Base-by-base conservation (phyloP, 1,140 invertebrate species). In the Cepaea nemoralis region DNA sequence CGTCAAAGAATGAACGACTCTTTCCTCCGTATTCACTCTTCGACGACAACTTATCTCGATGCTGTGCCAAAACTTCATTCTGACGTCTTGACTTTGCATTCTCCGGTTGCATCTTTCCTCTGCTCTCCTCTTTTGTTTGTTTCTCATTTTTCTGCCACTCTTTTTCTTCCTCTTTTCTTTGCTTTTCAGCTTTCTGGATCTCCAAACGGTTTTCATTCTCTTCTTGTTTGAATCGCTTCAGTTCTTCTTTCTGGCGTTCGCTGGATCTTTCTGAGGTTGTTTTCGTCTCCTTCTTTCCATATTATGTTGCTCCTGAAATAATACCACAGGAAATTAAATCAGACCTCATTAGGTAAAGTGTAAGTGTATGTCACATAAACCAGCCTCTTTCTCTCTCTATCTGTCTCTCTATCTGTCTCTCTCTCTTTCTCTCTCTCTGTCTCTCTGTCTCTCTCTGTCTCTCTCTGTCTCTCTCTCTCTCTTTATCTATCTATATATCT, bases 121-220 rank as follows among this genome's bases (percentile, higher is more conserved):
- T 81, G 77, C 66, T 83, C 75, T 79, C 85, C 66, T 79, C 45
- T 84, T 8, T 85, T 39, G 63, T 80, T 67, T 79, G 84, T 70
- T 84, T 88, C 83, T 78, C 83, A 1, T 82, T 74, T 83, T 79
- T 48, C 77, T 80, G 79, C 86, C 63, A 73, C 31, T 81, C 16
- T 83, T 45, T 74, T 75, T 81, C 82, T 16, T 81, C 69, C n/a
- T 81, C 79, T 14, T 76, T 76, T 66, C 69, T 39, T 37, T 71
- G 35, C 69, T 78, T 40, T 39, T 66, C 82, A 31, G 55, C 66
- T 42, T 67, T 79, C 35, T 80, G 22, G 2, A 22, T n/a, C 33
- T 80, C 70, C 35, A 42, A 40, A 14, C 66, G 71, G 31, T 37
- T 55, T 40, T 79, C 37, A 2, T 79, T 78, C 14, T 80, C 82